A percentile compares a stretch with the other conserved stretches of the same genome.
phyloP scores from a whole-genome alignment of 2,113 vertebrate species.

The Ageneiosus marmoratus region DNA sequence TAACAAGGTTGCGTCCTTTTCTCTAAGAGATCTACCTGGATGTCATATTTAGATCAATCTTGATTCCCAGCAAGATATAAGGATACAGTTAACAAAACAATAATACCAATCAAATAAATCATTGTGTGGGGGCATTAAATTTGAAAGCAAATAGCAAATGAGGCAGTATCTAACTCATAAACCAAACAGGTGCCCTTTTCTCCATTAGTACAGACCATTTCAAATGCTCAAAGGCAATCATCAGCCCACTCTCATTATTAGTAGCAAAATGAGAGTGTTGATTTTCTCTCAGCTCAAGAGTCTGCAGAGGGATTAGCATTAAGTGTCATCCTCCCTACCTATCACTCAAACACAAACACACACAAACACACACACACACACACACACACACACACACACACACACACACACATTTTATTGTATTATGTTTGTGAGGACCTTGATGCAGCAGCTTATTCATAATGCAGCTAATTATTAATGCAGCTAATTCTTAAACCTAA shows the following conservation, averaged over 20 bases:
- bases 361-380: slow-evolving; percentile 51
- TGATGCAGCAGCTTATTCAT: too few relatives aligned
- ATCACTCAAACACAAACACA: slow-evolving; percentile 44
- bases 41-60: neutral
- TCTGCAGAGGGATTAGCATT: slow-evolving; percentile 59
- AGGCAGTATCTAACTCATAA: slow-evolving; percentile 23
- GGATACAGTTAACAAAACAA: slow-evolving; percentile 10
- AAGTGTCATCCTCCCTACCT: slow-evolving; percentile 53
- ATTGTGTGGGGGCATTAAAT: neutral
- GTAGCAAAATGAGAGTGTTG: slow-evolving; percentile 50
- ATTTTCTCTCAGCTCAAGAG: slow-evolving; percentile 57
- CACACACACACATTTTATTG: slow-evolving; percentile 22
- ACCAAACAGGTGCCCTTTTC: slow-evolving; percentile 19
- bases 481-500: neutral
- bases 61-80: slow-evolving; percentile 15
- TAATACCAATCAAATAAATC: neutral
- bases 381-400: slow-evolving; percentile 48
- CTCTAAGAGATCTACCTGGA: neutral
- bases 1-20: neutral
- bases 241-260: slow-evolving; percentile 49
- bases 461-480: neutral
- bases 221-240: slow-evolving; percentile 37
- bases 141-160: slow-evolving; percentile 1
- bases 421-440: neutral
- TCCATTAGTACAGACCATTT: slow-evolving; percentile 27